Evolutionary conservation across 1,140 invertebrate species (phyloP).

Genomic region (Drosophila sp.): DNA sequence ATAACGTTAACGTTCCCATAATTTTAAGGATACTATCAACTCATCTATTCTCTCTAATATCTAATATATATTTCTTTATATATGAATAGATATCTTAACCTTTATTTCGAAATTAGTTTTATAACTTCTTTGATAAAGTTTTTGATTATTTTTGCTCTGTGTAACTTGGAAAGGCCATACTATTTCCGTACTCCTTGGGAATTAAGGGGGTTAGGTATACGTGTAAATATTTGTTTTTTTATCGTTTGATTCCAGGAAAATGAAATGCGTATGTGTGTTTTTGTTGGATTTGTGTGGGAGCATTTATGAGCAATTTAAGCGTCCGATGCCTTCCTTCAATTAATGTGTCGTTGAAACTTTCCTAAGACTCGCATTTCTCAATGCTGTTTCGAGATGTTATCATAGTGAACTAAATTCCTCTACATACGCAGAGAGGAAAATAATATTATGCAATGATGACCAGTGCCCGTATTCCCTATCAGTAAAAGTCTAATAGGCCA

Average conservation of each 20-base stretch:
- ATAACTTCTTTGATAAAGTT: too few relatives aligned
- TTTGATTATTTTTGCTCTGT: not conserved
- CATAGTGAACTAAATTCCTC: constrained; percentile 1
- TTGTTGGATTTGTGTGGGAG: not conserved
- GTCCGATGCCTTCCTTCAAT: not conserved
- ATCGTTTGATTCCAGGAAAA: not conserved
- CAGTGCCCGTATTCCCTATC: constrained; percentile 9
- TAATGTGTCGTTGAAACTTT: not conserved
- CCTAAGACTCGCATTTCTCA: constrained; percentile 1
- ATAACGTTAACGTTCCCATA: too few relatives aligned
- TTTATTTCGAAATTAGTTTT: too few relatives aligned
- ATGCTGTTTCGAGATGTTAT: not conserved
- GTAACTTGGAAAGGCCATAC: not conserved
- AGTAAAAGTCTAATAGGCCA: constrained; percentile 9
- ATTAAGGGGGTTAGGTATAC: not conserved
- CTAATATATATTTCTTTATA: too few relatives aligned
- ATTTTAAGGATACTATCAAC: too few relatives aligned
- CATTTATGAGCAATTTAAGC: constrained; percentile 1
- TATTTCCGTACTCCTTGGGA: not conserved
- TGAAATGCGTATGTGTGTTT: not conserved
- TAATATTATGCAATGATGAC: not conserved
- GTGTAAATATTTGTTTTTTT: constrained; percentile 5
- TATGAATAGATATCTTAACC: too few relatives aligned
- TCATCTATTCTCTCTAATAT: too few relatives aligned
- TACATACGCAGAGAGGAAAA: not conserved